Conservation (phyloP, 2,113 vertebrate genomes). For the Chaenogobius annularis region DNA sequence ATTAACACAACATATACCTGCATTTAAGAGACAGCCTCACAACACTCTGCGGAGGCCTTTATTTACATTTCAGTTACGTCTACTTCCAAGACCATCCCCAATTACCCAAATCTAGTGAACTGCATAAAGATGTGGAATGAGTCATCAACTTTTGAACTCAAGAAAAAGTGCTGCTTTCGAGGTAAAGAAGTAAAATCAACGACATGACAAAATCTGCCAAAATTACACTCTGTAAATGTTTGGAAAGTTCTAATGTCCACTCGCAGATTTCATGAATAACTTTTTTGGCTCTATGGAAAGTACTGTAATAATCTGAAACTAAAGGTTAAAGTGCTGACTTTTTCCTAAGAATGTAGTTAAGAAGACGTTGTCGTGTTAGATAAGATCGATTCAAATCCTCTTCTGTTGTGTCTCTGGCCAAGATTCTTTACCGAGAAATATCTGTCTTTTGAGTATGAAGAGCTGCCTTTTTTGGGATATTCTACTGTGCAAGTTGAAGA, state of each 20-base stretch:
- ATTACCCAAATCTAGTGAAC: not conserved
- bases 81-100: constrained; percentile 48
- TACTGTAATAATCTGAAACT: not conserved
- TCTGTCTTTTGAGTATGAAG: too few relatives aligned
- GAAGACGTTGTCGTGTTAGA: not conserved
- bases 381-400: not conserved
- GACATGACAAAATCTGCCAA: not conserved
- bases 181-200: not conserved
- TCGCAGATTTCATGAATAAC: not conserved
- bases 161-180: not conserved
- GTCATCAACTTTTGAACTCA: not conserved
- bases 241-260: not conserved
- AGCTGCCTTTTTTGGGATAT: not conserved
- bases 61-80: constrained; percentile 52
- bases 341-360: not conserved
- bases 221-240: not conserved
- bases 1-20: constrained; percentile 35
- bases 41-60: constrained; percentile 45
- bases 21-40: constrained; percentile 14
- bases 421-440: not conserved
- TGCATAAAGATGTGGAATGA: not conserved
- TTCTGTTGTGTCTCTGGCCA: not conserved
- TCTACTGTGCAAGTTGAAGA: not conserved
- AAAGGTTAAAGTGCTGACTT: not conserved
- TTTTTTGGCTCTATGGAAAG: not conserved